Conservation (phyloP, 2,888 invertebrate species). For the Tupiocoris notatus region DNA sequence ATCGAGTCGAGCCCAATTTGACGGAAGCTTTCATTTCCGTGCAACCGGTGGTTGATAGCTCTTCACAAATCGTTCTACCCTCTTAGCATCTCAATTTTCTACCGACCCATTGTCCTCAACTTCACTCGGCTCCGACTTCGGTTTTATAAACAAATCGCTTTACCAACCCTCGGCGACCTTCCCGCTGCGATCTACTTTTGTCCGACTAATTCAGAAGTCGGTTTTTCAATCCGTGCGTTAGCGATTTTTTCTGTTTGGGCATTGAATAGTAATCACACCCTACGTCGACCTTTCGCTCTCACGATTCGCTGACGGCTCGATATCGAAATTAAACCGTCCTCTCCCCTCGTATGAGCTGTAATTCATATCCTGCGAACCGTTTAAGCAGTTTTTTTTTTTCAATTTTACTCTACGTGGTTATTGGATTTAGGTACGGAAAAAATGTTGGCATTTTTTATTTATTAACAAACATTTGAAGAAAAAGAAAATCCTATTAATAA, state of each 20-base stretch:
- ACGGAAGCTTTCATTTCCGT: background rate
- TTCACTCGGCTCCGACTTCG: background rate
- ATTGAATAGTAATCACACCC: background rate
- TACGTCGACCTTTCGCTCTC: background rate
- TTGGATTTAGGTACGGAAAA: too few relatives aligned
- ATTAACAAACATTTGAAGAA: too few relatives aligned
- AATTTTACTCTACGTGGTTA: too few relatives aligned
- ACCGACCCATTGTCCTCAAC: background rate
- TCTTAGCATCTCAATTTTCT: slow-evolving; percentile 1
- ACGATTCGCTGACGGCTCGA: background rate
- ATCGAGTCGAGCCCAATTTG: background rate
- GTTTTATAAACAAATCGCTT: background rate
- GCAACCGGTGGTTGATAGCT: slow-evolving; percentile 30
- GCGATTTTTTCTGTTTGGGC: background rate
- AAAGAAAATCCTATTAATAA: too few relatives aligned
- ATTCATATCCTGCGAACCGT: too few relatives aligned
- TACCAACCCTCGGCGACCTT: background rate
- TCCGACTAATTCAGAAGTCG: background rate
- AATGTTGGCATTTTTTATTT: too few relatives aligned
- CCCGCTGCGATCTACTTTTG: background rate
- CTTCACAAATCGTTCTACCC: slow-evolving; percentile 1
- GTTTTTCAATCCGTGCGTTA: background rate
- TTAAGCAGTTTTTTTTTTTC: too few relatives aligned
- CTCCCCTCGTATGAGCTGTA: background rate
- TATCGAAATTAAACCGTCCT: background rate